Conservation (phyloP, 2,888 invertebrate species). For the Liposcelis brunnea region DNA sequence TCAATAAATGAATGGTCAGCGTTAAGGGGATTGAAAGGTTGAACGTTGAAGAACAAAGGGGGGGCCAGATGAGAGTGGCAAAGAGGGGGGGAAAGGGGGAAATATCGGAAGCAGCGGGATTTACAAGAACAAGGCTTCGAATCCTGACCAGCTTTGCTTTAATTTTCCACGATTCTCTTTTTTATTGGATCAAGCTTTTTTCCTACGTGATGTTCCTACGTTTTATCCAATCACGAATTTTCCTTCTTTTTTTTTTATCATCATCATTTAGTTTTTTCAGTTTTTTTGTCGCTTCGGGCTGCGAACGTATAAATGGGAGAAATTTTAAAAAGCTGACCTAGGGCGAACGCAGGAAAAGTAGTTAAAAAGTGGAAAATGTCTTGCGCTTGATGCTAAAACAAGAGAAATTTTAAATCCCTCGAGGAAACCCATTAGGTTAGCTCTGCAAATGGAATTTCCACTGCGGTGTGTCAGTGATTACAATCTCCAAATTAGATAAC, state of each 20-base stretch:
- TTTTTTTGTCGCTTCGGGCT: neutral
- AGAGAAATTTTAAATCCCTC: too few relatives aligned
- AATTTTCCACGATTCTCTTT: conserved; percentile 3
- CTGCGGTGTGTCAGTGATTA: too few relatives aligned
- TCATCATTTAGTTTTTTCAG: neutral
- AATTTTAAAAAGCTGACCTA: too few relatives aligned
- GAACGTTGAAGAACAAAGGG: neutral
- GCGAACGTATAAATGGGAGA: too few relatives aligned
- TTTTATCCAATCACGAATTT: neutral
- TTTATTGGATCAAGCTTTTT: conserved; percentile 4
- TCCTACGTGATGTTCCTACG: conserved; percentile 2
- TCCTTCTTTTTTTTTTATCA: conserved; percentile 1
- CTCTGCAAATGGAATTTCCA: too few relatives aligned
- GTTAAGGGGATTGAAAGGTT: conserved; percentile 1
- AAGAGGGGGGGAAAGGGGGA: neutral
- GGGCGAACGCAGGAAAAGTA: too few relatives aligned
- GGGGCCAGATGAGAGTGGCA: neutral
- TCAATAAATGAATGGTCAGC: neutral
- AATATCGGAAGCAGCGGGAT: too few relatives aligned
- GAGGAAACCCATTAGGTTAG: too few relatives aligned
- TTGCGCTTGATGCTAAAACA: too few relatives aligned
- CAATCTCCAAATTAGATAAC: too few relatives aligned
- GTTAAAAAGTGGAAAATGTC: too few relatives aligned
- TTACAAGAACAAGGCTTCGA: neutral
- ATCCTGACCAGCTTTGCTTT: conserved; percentile 3